phyloP scores from a whole-genome alignment of 2,888 invertebrate species.

The Lepidocyrtinus sp. region DNA sequence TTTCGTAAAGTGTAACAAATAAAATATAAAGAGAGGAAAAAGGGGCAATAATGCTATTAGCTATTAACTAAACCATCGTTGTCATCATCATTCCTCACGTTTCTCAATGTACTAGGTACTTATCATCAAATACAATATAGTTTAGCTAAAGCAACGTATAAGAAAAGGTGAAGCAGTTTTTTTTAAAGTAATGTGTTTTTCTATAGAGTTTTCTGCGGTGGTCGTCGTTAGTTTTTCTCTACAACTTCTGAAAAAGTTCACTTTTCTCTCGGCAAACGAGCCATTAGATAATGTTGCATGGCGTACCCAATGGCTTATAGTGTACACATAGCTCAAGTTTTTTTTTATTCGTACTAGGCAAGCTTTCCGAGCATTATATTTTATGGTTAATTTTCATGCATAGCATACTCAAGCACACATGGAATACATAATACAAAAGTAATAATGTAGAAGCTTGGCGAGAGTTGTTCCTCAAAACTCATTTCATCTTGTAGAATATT shows the following conservation, averaged over 20 bases:
- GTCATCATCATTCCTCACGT: slow-evolving; percentile 25
- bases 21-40: slow-evolving; percentile 46
- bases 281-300: slow-evolving; percentile 28
- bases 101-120: slow-evolving; percentile 26
- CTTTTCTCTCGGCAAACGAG: slow-evolving; percentile 14
- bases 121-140: slow-evolving; percentile 48
- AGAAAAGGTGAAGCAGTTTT: slow-evolving; percentile 11
- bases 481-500: slow-evolving; percentile 10
- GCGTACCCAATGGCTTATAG: slow-evolving; percentile 10
- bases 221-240: slow-evolving; percentile 52
- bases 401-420: background rate
- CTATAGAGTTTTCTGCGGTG: slow-evolving; percentile 10
- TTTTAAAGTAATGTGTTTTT: background rate
- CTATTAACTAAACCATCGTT: slow-evolving; percentile 55
- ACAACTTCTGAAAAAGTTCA: slow-evolving; percentile 17
- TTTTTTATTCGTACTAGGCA: slow-evolving; percentile 23
- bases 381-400: slow-evolving; percentile 36
- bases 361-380: slow-evolving; percentile 46
- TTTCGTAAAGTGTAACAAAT: slow-evolving; percentile 19
- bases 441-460: slow-evolving; percentile 26
- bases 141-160: too few relatives aligned
- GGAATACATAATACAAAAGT: slow-evolving; percentile 32
- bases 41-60: slow-evolving; percentile 46
- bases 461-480: background rate
- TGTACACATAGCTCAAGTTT: slow-evolving; percentile 13